Evolutionary conservation across 2,797 vertebrate genomes (phyloP).

Genomic region (Sebastes aleutianus): DNA sequence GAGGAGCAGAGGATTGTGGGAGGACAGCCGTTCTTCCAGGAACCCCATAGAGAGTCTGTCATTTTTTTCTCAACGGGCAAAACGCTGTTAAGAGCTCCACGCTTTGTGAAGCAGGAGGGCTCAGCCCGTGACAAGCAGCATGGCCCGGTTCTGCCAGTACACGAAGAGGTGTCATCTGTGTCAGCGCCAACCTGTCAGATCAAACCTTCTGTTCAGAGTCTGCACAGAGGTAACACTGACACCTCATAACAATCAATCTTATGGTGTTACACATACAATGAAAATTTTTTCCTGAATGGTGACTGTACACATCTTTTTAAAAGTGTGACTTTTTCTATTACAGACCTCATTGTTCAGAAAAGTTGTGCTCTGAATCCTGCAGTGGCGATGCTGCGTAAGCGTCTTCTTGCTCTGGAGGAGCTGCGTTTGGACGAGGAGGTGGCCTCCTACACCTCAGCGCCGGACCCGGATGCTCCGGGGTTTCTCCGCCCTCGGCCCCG

Average conservation of each 20-base stretch:
- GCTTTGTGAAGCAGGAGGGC: slow-evolving; percentile 41
- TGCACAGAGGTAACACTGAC: slow-evolving; percentile 55
- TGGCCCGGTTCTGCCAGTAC: neutral
- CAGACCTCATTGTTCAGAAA: slow-evolving; percentile 52
- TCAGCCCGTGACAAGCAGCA: neutral
- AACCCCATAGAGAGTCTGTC: slow-evolving; percentile 77
- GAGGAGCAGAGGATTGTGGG: neutral
- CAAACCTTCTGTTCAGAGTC: slow-evolving; percentile 1
- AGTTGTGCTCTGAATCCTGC: slow-evolving; percentile 34
- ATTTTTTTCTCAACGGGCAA: slow-evolving; percentile 82
- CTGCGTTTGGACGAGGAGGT: slow-evolving; percentile 81
- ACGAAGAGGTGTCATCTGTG: neutral
- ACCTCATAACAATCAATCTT: neutral
- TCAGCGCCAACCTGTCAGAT: neutral
- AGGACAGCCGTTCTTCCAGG: slow-evolving; percentile 67
- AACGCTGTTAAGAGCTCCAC: slow-evolving; percentile 53
- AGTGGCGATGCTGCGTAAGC: slow-evolving; percentile 59
- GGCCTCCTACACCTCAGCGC: slow-evolving; percentile 70
- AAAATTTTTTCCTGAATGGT: neutral
- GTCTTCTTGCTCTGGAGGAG: slow-evolving; percentile 71
- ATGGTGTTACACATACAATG: neutral
- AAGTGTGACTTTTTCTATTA: neutral
- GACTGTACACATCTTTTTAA: neutral
- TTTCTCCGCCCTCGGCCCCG: slow-evolving; percentile 53
- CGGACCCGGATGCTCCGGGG: slow-evolving; percentile 1